Evolutionary conservation across 2,888 invertebrate genomes (phyloP).

Genomic region (Spisula subtruncata): DNA sequence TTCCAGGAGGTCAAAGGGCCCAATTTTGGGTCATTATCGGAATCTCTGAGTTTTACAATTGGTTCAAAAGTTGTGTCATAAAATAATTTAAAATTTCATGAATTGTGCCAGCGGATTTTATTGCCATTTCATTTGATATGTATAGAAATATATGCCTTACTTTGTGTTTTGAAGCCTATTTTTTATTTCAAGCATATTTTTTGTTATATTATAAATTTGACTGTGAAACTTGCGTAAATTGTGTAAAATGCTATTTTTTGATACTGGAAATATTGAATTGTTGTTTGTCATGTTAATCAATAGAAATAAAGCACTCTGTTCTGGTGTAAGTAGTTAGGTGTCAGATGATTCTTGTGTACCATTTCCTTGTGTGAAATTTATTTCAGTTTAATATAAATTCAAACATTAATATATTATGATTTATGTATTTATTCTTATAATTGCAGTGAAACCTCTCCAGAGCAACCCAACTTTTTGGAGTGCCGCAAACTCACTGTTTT

Average conservation of each 20-base stretch:
- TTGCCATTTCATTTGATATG: background rate
- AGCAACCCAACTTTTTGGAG: no score
- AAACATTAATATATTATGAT: background rate
- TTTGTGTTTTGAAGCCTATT: background rate
- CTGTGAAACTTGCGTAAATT: slow-evolving; percentile 18
- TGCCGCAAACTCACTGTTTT: no score
- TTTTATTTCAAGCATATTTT: slow-evolving; percentile 21
- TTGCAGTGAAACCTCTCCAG: background rate
- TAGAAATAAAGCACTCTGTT: slow-evolving; percentile 5
- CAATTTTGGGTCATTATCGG: background rate
- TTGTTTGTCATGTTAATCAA: background rate
- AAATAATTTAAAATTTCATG: background rate
- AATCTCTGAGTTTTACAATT: background rate
- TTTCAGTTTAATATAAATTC: background rate
- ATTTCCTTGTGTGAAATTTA: background rate
- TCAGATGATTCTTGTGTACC: background rate
- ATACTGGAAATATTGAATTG: slow-evolving; percentile 14
- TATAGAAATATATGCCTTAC: slow-evolving; percentile 2
- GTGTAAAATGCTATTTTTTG: slow-evolving; percentile 24
- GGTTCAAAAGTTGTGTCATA: background rate
- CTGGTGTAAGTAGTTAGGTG: background rate
- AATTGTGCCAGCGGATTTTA: background rate
- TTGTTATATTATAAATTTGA: slow-evolving; percentile 17
- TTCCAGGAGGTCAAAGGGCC: no score
- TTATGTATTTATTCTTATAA: background rate